Conservation (phyloP, 2,888 invertebrate genomes). For the Eudasyphora cyanicolor region DNA sequence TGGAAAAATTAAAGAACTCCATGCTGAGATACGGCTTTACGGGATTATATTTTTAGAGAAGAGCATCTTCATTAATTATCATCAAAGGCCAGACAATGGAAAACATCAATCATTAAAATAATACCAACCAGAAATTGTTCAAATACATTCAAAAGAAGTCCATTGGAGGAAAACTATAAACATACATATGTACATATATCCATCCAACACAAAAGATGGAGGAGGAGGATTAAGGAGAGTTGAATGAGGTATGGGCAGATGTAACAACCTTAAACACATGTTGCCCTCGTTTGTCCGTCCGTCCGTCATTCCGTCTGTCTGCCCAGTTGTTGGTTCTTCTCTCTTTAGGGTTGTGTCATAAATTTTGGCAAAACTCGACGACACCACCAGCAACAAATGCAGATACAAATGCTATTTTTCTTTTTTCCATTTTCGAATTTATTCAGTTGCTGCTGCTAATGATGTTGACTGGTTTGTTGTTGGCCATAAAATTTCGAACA, state of each 20-base stretch:
- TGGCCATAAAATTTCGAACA: neutral
- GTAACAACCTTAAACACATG: slow-evolving; percentile 1
- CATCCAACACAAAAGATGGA: neutral
- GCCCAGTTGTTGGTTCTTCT: no score
- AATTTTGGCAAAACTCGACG: slow-evolving; percentile 52
- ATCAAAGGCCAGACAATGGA: neutral
- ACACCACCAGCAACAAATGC: neutral
- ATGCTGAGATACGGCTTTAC: neutral
- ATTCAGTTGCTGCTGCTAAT: neutral
- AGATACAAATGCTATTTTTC: neutral
- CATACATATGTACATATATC: no score
- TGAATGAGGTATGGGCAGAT: neutral
- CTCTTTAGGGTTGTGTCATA: slow-evolving; percentile 50
- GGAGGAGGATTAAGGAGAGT: neutral
- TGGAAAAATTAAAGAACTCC: neutral
- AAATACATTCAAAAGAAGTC: neutral
- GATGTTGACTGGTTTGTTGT: slow-evolving; percentile 4
- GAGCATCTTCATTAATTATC: slow-evolving; percentile 6
- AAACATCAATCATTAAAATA: slow-evolving; percentile 23
- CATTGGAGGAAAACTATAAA: neutral
- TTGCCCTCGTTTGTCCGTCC: neutral
- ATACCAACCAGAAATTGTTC: neutral
- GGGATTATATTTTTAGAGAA: slow-evolving; percentile 1
- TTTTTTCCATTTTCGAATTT: neutral
- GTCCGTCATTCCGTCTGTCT: neutral